Evolutionary conservation across 1,140 invertebrate species (phyloP).

Genomic region (Drosophila lini): DNA sequence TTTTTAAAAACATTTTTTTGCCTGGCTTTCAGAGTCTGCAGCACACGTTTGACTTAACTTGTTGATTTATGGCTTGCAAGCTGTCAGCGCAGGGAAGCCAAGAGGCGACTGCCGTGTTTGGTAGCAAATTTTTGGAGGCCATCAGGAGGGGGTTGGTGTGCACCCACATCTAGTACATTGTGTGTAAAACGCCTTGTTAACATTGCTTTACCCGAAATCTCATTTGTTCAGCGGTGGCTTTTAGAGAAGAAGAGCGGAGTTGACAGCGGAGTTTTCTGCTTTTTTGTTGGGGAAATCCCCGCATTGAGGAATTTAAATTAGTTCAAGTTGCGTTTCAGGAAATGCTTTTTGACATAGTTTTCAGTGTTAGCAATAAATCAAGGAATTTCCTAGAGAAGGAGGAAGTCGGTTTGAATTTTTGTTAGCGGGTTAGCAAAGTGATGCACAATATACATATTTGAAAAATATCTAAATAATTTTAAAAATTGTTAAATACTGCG

Average conservation of each 20-base stretch:
- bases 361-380: slow-evolving; percentile 61
- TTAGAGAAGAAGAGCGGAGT: slow-evolving; percentile 31
- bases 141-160: not conserved
- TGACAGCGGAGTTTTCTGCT: slow-evolving; percentile 53
- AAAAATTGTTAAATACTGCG: not conserved
- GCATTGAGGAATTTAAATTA: slow-evolving; percentile 76
- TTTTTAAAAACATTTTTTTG: slow-evolving; percentile 58
- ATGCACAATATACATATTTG: not conserved
- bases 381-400: not conserved
- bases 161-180: slow-evolving; percentile 25
- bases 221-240: slow-evolving; percentile 52
- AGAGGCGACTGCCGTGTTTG: slow-evolving; percentile 67
- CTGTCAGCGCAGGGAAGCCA: slow-evolving; percentile 64
- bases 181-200: slow-evolving; percentile 82
- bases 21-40: slow-evolving; percentile 53
- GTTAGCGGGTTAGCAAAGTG: too few species aligned
- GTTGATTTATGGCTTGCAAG: slow-evolving; percentile 79
- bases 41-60: slow-evolving; percentile 81
- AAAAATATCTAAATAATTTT: too few species aligned
- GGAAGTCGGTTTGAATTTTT: not conserved
- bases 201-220: slow-evolving; percentile 61
- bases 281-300: slow-evolving; percentile 33
- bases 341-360: slow-evolving; percentile 77
- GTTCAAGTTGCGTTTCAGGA: slow-evolving; percentile 67
- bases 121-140: slow-evolving; percentile 21